These are phyloP conservation scores for Apeltes quadracus DNA, from an alignment of 2,113 vertebrate genomes.

Conservation along the genomic window DNA sequence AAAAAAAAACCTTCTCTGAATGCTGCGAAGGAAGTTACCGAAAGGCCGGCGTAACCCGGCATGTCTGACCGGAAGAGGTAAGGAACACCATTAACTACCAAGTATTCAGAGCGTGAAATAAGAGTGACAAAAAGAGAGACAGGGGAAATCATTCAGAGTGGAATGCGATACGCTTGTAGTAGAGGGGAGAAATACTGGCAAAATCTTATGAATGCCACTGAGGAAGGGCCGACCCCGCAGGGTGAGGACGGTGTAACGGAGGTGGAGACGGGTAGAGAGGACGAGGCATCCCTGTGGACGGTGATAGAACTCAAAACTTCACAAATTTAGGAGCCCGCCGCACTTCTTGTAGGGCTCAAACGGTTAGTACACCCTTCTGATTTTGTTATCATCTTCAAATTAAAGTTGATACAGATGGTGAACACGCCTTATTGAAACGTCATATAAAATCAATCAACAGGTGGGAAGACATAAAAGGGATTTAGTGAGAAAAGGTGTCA, in stretches of 20 bases:
- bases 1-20: slow-evolving; percentile 67
- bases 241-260: background rate
- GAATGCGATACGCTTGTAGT: slow-evolving; percentile 70
- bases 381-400: background rate
- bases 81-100: slow-evolving; percentile 80
- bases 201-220: slow-evolving; percentile 20
- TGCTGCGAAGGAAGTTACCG: slow-evolving; percentile 63
- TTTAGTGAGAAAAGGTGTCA: background rate
- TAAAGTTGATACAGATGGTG: background rate
- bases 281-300: background rate
- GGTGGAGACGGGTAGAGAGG: background rate
- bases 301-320: too few relatives aligned
- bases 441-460: background rate
- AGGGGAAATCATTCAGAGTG: slow-evolving; percentile 75
- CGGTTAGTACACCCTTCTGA: background rate
- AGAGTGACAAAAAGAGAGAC: slow-evolving; percentile 78
- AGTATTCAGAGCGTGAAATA: slow-evolving; percentile 84
- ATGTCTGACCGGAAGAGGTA: slow-evolving; percentile 59
- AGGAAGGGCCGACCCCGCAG: slow-evolving; percentile 3
- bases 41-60: slow-evolving; percentile 54
- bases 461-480: background rate
- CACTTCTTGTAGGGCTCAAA: background rate
- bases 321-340: too few relatives aligned
- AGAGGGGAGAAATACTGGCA: slow-evolving; percentile 65
- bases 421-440: background rate